Base-by-base conservation (phyloP, 2,888 invertebrate species). In the Cheilosia variabilis region DNA sequence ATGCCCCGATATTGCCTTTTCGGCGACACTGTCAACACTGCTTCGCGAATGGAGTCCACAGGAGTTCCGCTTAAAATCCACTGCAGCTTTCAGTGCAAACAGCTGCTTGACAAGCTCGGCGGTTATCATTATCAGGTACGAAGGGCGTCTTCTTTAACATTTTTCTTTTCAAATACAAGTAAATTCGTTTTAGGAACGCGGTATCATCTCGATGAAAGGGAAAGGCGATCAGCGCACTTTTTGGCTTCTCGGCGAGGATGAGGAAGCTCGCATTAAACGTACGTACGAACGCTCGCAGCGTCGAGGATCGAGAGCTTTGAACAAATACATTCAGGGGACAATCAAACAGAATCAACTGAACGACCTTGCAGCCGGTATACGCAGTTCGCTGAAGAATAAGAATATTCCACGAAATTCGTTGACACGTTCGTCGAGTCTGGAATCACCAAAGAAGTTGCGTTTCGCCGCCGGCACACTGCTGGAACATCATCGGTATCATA, bases 1-100 rank as follows among this genome's bases (percentile, higher is more conserved):
- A 98, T 98, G 98, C 98, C 98, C 0, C 93, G 98, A 57, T 98
- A 97, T 90, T 98, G 98, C 89, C 93, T 98, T 3, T 98, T 98
- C 89, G 98, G 98, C 0, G 98, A 98, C 90, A 98, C 98, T 0
- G 98, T 98, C 1, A 98, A 98, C 90, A 98, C 98, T 0, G 96
- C 97, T 1, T 96, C 96, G 77, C 93, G 97, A 22, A 96, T 97
- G 94, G 97, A 97, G 92, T 97, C 97, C 0, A 96, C 96, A 0
- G 97, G 97, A 83, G 93, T 94, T 95, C 96, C 97, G 0, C 91
- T 96, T 79, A 96, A 96, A 92, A 96, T 97, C 80, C 97, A 97
- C 93, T 97, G 97, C 91, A 97, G 97, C 90, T 92, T 93, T 68
- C 94, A 96, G 55, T 96, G 96, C 89, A 95, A 95, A 87, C 90